Evolutionary conservation across 2,888 invertebrate species (phyloP), one percentile per base, ranked within the genome.

Genomic region (Apoda limacodes): DNA sequence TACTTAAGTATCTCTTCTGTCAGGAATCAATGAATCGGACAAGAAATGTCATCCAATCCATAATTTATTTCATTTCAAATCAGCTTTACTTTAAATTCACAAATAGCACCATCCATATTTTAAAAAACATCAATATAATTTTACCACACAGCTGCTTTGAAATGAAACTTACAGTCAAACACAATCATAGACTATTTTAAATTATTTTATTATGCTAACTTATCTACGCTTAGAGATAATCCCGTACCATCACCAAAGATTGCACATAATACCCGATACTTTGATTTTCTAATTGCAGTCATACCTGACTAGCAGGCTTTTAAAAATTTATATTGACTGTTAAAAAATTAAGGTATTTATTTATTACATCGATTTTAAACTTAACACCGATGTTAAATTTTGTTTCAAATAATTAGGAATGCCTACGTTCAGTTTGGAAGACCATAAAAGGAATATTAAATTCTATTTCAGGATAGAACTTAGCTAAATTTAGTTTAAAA

Each of bases 221-320:
- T 69, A 40, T 23, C 50, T 63, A 64, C 45, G 49, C 71, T 72
- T 76, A 76, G 24, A 41, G 46, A 45, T 74, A 72, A 61, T 68
- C 82, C 80, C 76, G 75, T 75, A 82, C 84, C 87, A 83, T 84
- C 86, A 87, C 87, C 86, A 86, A 83, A 76, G 87, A 89, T 89
- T 89, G 89, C 89, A 89, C 89, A 88, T 88, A 84, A 85, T 88
- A 88, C 89, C 89, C 89, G 88, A 89, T 86, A 84, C 82, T 83
- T 83, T 82, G 82, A 78, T 82, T 81, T 78, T 75, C 72, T 70
- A 69, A 67, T 66, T 70, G 72, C 75, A 78, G 82, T 80, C 80
- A 68, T 61, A 68, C 80, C 76, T 62, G 46, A 42, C 37, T 37
- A 34, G 34, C 55, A 60, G 72, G 70, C 61, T 43, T 54, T 55